Evolutionary conservation across 2,113 vertebrate genomes (phyloP).

Genomic region (Myotis yumanensis): DNA sequence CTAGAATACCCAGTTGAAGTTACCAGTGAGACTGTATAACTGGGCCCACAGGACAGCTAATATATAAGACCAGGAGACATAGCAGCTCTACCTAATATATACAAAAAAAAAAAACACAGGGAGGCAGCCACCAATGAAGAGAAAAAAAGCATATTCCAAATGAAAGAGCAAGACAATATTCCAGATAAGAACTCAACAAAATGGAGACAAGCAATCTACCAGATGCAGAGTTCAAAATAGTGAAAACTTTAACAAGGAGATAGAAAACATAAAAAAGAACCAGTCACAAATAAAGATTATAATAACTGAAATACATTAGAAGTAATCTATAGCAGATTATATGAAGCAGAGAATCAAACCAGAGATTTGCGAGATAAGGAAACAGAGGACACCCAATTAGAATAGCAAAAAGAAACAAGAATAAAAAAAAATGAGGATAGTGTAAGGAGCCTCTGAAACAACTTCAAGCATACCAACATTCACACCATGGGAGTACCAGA

Average conservation of each 20-base stretch:
- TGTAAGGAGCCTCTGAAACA: too few species aligned
- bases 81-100: background rate
- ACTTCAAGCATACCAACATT: too few species aligned
- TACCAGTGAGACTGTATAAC: background rate
- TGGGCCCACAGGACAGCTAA: background rate
- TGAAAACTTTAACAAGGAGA: background rate
- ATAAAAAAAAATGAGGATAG: too few species aligned
- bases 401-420: background rate
- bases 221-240: background rate
- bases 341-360: background rate
- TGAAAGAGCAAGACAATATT: background rate
- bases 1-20: background rate
- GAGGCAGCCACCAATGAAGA: background rate
- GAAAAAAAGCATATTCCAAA: background rate
- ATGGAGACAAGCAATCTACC: background rate
- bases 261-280: background rate
- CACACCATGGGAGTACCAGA: too few species aligned
- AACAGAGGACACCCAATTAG: background rate
- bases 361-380: background rate
- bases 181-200: background rate
- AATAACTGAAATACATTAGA: background rate
- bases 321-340: background rate
- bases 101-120: too few species aligned
- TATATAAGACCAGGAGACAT: background rate
- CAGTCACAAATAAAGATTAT: background rate